Base-by-base conservation (phyloP, 2,888 invertebrate genomes). In the Thymelicus acteon region DNA sequence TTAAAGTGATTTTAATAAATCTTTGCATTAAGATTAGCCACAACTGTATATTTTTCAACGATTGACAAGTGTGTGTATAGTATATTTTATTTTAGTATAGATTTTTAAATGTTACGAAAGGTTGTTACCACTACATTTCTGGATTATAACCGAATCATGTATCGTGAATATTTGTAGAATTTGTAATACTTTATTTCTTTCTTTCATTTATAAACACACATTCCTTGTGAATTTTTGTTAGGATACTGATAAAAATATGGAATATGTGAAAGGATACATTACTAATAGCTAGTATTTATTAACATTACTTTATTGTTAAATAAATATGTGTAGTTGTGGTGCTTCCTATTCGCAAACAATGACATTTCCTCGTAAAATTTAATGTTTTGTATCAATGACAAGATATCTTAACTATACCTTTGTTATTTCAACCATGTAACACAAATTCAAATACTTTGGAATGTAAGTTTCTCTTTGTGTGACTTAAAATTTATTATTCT, bases 171-270 rank as follows among this genome's bases (percentile, higher is more conserved):
- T 54, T 10, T 44, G 12, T 24, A n/a, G 13, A 24, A 24, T 63
- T 44, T 6, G 15, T 37, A 48, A 40, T 60, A 6, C 15, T 57
- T 48, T 40, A 19, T 60, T 54, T 37, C 19, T 19, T 19, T 19
- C 19, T 10, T 62, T 63, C 7, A n/a, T 37, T 69, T 37, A 31
- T 37, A 40, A 68, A 37, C 24, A 48, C 57, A 69, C 69, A 69
- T 69, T 69, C 69, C 69, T 63, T 69, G 57, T 48, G 69, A 47
- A 57, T 63, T 57, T 57, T 47, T 57, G 15, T 69, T 62, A 63
- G 62, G 48, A 54, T 61, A 31, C 31, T 19, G 19, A 19, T 2
- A 19, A 1, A 19, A 47, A 61, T 61, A 67, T 62, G 44, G 52
- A n/a, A 52, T 60, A 24, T 52, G 12, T 52, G 13, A 47, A 62